A percentile compares a stretch with the other conserved stretches of the same genome.
Conservation (phyloP, 64 coral and sea anemone genomes). For the Montipora efflorescens region DNA sequence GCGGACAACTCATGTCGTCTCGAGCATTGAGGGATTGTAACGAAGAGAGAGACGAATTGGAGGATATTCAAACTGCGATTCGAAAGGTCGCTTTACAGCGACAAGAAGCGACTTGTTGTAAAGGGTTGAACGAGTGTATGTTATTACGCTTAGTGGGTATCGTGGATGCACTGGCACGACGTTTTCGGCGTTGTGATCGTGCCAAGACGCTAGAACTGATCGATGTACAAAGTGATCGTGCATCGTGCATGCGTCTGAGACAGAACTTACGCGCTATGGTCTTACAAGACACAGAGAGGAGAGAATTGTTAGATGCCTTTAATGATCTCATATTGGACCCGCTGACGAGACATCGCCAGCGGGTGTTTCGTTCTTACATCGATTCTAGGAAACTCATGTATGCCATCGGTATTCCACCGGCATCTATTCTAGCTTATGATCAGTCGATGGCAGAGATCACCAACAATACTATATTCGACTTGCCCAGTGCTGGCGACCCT, state of each 20-base stretch:
- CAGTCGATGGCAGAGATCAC: neutral
- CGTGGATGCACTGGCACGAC: neutral
- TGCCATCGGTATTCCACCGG: neutral
- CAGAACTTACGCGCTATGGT: neutral
- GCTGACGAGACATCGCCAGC: neutral
- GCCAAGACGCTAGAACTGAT: neutral
- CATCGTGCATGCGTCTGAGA: neutral
- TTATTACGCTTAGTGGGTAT: neutral
- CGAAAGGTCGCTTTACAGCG: neutral
- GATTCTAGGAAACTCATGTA: neutral
- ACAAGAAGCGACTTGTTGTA: neutral
- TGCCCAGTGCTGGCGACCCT: neutral
- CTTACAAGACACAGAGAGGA: neutral
- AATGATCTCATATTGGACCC: constrained; percentile 1
- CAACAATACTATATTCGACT: neutral
- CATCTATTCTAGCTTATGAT: neutral
- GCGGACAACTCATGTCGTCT: neutral
- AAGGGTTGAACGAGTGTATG: neutral
- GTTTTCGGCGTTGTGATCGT: neutral
- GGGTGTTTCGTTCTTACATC: neutral
- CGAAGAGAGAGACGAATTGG: neutral
- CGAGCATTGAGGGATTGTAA: neutral
- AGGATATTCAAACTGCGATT: neutral
- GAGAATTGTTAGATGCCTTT: neutral
- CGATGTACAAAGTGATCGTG: neutral